Percentiles rank a stretch among this genome's conserved stretches.
Evolutionary conservation across 1,140 invertebrate genomes (phyloP).

Genomic region (Rhopalosiphum padi): DNA sequence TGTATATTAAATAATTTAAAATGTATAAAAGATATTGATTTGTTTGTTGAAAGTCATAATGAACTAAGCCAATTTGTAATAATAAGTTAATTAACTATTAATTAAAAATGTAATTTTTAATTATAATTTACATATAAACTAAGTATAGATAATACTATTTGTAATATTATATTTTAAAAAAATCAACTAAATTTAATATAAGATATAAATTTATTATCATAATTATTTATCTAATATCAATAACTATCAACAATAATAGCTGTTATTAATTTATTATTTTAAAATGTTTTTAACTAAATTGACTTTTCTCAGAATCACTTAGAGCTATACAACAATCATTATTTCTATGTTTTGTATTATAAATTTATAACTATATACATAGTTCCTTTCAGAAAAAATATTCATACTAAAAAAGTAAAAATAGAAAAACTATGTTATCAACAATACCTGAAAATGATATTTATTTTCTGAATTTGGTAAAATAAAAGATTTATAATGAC

Average conservation of each 20-base stretch:
- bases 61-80: not conserved
- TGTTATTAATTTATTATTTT: not conserved
- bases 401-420: not conserved
- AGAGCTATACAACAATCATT: not conserved
- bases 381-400: not conserved
- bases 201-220: not conserved
- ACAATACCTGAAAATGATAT: conserved; percentile 65
- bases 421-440: not conserved
- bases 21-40: too few relatives aligned
- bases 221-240: not conserved
- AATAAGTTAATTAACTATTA: too few relatives aligned
- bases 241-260: not conserved
- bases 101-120: not conserved
- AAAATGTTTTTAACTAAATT: not conserved
- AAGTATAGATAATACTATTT: not conserved
- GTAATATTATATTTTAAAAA: not conserved
- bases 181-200: not conserved
- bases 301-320: too few relatives aligned
- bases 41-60: not conserved
- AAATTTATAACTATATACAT: not conserved
- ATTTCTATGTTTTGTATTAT: not conserved
- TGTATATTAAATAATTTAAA: not conserved
- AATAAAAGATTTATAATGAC: conserved; percentile 69
- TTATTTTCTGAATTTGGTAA: conserved; percentile 63
- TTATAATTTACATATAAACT: not conserved